Base-by-base conservation (phyloP, 2,797 vertebrate species). In the Lerista edwardsae region DNA sequence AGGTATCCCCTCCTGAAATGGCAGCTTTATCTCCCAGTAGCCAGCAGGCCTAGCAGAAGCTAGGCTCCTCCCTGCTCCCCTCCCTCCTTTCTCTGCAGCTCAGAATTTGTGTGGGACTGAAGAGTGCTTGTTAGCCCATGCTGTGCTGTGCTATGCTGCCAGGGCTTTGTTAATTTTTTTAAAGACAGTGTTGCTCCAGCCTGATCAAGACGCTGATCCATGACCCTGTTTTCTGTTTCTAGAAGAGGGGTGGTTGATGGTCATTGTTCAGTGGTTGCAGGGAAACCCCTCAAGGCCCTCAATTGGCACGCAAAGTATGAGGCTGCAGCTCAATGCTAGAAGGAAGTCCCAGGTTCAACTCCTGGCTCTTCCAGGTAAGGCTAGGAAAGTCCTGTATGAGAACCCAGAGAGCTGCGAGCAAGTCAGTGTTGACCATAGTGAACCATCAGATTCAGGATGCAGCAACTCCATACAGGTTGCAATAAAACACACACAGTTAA, bases 11-110 rank as follows among this genome's bases (percentile, higher is more conserved):
- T 23, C 72, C n/a, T 55, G 55, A 47, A 41, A 7, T 0, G 78
- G 71, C 17, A 0, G 3, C 0, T 2, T 91, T 94, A 94, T 93
- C 93, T 61, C 74, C 29, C 31, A 81, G 79, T 55, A 77, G 74
- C 74, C 79, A 86, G 84, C 17, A 51, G 79, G 14, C 57, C 57
- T 34, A 41, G 47, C 10, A 29, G 5, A 10, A 59, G 15, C 6
- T 1, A 39, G 73, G 23, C 82, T 72, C 86, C 87, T 87, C 93
- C 93, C 87, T 62, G 34, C 71, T 86, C 34, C 57, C 80, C 87
- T 87, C 92, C 91, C 88, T 39, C 36, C 31, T 4, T 62, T 4
- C 79, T 86, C 39, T 69, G 9, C 57, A 77, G 61, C 34, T 21
- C 57, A 51, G 4, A 47, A 61, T 15, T 61, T 36, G 47, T 39